These are phyloP conservation scores for Anthrax anthrax DNA, from an alignment of 2,888 invertebrate species.

Conservation along the genomic window DNA sequence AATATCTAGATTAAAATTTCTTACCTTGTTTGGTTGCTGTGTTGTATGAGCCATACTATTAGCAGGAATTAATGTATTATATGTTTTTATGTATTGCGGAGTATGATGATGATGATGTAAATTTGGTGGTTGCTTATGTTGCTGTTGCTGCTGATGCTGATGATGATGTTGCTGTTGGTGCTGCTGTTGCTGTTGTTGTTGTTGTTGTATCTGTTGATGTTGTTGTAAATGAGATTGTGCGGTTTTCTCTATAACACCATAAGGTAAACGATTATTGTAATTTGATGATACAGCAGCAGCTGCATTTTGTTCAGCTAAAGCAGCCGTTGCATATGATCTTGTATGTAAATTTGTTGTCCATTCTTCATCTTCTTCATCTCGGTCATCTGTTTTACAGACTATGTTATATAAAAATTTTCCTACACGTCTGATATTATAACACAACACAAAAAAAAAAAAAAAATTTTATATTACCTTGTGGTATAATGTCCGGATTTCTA, in stretches of 20 bases:
- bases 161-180: constrained; percentile 11
- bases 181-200: constrained; percentile 12
- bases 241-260: neutral
- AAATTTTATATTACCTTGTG: constrained; percentile 31
- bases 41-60: constrained; percentile 29
- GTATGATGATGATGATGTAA: constrained; percentile 19
- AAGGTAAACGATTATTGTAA: neutral
- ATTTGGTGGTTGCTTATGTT: constrained; percentile 8
- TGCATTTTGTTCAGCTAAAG: constrained; percentile 33
- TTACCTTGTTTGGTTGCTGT: constrained; percentile 17
- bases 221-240: constrained; percentile 15
- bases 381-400: constrained; percentile 23
- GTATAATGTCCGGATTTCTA: constrained; percentile 35
- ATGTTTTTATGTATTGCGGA: constrained; percentile 28
- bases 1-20: too few relatives aligned
- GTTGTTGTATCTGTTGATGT: constrained; percentile 11
- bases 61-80: constrained; percentile 33
- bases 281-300: constrained; percentile 29
- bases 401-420: too few relatives aligned
- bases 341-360: constrained; percentile 32
- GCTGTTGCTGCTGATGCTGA: constrained; percentile 15
- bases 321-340: constrained; percentile 33
- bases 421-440: too few relatives aligned
- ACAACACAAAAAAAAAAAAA: too few relatives aligned
- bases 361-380: constrained; percentile 34